Conservation (phyloP, 30 jellyfish, hydroid and myxozoan species). For the Hydractinia echinata region DNA sequence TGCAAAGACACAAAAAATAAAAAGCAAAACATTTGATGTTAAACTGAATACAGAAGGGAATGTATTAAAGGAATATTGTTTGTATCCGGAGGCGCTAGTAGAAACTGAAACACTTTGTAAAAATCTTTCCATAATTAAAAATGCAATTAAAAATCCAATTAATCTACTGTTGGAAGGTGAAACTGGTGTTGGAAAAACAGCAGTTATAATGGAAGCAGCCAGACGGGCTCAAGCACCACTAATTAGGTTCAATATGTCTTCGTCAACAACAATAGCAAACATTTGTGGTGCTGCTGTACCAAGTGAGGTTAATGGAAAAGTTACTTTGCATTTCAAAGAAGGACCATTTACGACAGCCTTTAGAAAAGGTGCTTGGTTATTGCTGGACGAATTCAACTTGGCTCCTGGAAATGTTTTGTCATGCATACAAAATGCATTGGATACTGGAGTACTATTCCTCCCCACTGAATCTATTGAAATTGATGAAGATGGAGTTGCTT, state of each 20-base stretch:
- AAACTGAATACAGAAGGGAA: no score
- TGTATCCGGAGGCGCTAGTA: not conserved
- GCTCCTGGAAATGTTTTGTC: slow-evolving; percentile 21
- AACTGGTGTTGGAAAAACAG: slow-evolving; percentile 27
- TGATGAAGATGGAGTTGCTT: not conserved
- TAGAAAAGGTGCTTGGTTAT: slow-evolving; percentile 12
- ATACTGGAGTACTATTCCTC: not conserved
- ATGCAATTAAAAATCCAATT: slow-evolving; percentile 3
- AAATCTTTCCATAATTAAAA: not conserved
- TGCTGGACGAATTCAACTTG: slow-evolving; percentile 21
- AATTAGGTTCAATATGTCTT: slow-evolving; percentile 18
- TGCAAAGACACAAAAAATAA: no score
- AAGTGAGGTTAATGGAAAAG: slow-evolving; percentile 1
- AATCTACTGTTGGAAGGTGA: slow-evolving; percentile 17
- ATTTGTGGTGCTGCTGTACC: slow-evolving; percentile 20
- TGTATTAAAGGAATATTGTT: not conserved
- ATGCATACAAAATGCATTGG: slow-evolving; percentile 11
- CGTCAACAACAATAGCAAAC: slow-evolving; percentile 5
- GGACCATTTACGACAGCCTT: slow-evolving; percentile 22
- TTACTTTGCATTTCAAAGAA: not conserved
- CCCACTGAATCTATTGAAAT: slow-evolving; percentile 14
- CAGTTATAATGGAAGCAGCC: slow-evolving; percentile 24
- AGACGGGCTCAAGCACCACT: slow-evolving; percentile 6
- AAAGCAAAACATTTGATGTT: no score
- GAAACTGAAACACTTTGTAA: slow-evolving; percentile 4